Conservation (phyloP, 23 tunicate species). For the Ascidia mentula region DNA sequence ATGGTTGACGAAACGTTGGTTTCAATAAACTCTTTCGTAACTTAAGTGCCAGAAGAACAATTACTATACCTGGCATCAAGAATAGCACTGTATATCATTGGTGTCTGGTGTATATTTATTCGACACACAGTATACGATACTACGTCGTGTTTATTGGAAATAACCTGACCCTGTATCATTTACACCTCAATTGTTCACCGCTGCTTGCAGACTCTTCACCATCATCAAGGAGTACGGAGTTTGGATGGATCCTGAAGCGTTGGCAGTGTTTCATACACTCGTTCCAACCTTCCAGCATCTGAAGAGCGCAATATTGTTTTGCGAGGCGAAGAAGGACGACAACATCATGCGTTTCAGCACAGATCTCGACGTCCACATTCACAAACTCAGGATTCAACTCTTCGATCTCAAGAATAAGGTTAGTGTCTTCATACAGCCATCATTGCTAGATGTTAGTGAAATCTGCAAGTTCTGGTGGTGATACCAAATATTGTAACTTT, state of each 20-base stretch:
- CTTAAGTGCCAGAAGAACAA: too few relatives aligned
- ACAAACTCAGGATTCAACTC: conserved; percentile 56
- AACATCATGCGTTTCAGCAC: conserved; percentile 74
- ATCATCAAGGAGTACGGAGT: conserved; percentile 81
- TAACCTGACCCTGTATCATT: neutral
- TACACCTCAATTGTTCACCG: neutral
- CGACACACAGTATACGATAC: too few relatives aligned
- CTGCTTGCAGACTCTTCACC: conserved; percentile 57
- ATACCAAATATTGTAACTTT: too few relatives aligned
- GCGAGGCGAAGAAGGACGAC: conserved; percentile 92
- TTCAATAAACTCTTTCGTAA: too few relatives aligned
- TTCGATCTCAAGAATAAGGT: conserved; percentile 84
- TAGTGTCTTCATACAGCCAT: too few relatives aligned
- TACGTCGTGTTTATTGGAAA: too few relatives aligned
- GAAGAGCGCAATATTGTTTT: conserved; percentile 75
- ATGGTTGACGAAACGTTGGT: too few relatives aligned
- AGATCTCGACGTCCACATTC: conserved; percentile 74
- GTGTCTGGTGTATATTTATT: too few relatives aligned
- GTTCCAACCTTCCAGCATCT: conserved; percentile 93
- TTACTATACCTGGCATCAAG: too few relatives aligned
- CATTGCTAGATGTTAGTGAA: too few relatives aligned
- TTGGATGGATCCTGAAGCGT: conserved; percentile 76
- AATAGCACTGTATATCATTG: too few relatives aligned
- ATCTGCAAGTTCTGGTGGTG: too few relatives aligned
- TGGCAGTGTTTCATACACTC: conserved; percentile 75